Evolutionary conservation across 2,888 invertebrate species (phyloP), one percentile per base, ranked within the genome.

Genomic region (Aproaerema taeniolella): DNA sequence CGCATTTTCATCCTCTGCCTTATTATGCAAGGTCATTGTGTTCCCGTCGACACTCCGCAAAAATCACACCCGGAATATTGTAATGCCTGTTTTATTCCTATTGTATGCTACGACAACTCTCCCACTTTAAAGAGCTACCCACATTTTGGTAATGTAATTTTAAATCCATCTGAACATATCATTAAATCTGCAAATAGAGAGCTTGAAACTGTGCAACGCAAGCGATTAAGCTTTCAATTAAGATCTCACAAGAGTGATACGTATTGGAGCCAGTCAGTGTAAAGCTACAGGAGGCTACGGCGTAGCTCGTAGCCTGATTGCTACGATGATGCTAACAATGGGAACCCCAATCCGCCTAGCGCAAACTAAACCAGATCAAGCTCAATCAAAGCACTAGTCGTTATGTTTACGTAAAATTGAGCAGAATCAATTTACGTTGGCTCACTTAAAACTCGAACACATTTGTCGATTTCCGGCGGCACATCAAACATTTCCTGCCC

Each of bases 401-500:
- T 61, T 62, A 52, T 50, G 49, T 54, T 44, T 49, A 50, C 52
- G 43, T 47, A 62, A 67, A 70, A 67, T 63, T 61, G 63, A 62
- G 50, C 53, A 54, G 58, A 68, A 67, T 65, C 64, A 68, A 71
- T 73, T 73, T 72, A 67, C 61, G 61, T 57, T 54, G 53, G 53
- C 58, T 67, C 65, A 66, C 67, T 71, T 67, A 68, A 72, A 75
- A 66, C 72, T 72, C 62, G 66, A 67, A 70, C 68, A 67, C 67
- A 73, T 68, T 68, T 58, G 58, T 52, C 57, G 59, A 71, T 78
- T 71, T 75, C 73, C 76, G 69, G 58, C 55, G 52, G 56, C 56
- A 59, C 66, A 61, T 50, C 53, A 58, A 52, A 67, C 65, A 72
- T 74, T 76, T 78, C 68, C 71, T 69, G 63, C 52, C 60, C 26